Conservation (phyloP, 2,797 vertebrate genomes). For the Paedocypris micromegethes region DNA sequence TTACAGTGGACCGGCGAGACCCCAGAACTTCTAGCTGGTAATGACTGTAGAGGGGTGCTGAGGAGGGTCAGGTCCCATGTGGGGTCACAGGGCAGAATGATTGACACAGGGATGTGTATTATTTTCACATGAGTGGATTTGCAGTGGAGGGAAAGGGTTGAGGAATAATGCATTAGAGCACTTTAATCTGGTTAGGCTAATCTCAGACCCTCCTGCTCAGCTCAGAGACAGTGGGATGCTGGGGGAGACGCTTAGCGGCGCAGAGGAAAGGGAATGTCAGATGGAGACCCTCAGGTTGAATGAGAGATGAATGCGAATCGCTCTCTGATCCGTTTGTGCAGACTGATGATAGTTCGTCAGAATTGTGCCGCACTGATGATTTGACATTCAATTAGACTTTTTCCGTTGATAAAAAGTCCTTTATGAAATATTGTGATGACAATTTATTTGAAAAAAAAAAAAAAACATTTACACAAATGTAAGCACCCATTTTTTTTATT, state of each 20-base stretch:
- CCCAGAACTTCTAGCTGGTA: slow-evolving; percentile 8
- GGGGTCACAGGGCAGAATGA: slow-evolving; percentile 29
- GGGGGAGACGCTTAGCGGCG: slow-evolving; percentile 42
- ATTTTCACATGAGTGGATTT: slow-evolving; percentile 49
- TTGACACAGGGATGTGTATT: slow-evolving; percentile 45
- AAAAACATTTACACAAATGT: too few species aligned
- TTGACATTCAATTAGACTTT: too few species aligned
- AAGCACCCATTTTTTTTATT: too few species aligned
- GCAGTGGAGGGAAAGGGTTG: slow-evolving; percentile 29
- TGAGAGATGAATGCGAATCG: slow-evolving; percentile 44
- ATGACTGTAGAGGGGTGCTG: slow-evolving; percentile 7
- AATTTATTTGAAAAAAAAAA: too few species aligned
- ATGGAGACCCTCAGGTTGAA: slow-evolving; percentile 36
- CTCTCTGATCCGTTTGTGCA: slow-evolving; percentile 20
- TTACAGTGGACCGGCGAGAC: not conserved
- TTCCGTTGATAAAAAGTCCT: too few species aligned
- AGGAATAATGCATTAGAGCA: slow-evolving; percentile 49
- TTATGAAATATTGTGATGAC: too few species aligned
- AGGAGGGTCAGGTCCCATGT: slow-evolving; percentile 22
- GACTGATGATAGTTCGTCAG: slow-evolving; percentile 23
- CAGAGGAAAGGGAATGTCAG: slow-evolving; percentile 41
- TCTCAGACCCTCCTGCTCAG: slow-evolving; percentile 41
- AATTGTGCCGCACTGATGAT: too few species aligned
- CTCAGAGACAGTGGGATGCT: slow-evolving; percentile 24
- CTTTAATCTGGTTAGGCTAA: slow-evolving; percentile 54